Base-by-base conservation (phyloP, 2,113 vertebrate genomes). In the Semicossyphus pulcher region DNA sequence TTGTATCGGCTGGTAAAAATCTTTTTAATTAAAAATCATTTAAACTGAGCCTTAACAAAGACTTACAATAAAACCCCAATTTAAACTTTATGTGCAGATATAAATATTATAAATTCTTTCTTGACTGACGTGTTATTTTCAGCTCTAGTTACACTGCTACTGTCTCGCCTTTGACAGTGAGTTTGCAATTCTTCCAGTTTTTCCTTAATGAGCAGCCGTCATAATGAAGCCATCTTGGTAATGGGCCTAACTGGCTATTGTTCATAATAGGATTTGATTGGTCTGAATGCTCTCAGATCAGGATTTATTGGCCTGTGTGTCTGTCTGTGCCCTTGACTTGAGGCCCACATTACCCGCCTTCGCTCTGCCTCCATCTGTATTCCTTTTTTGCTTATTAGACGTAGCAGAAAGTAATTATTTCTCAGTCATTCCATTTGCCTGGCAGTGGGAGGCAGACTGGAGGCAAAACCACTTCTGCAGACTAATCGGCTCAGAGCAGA, bases 371-470 rank as follows among this genome's bases (percentile, higher is more conserved):
- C 67, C 68, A 82, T 83, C 73, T 78, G 48, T 70, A 62, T 84
- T 78, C 26, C 54, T 56, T 76, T 89, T 80, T 69, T 78, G 73
- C 72, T 87, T 83, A 83, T 84, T 89, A 85, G 78, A 72, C 68
- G 72, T 76, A 83, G 63, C 68, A 73, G 57, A 80, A 76, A 72
- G 83, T 87, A 85, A 89, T 91, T 89, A 89, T 89, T 85, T 85
- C 69, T 68, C 70, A 65, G 76, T 69, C 60, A 69, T 93, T 92
- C 63, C 69, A 83, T 72, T 82, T 61, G n/a, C 70, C 63, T 62
- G 67, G 80, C 79, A 70, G 82, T 67, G 61, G 78, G 80, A 90
- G 41, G 70, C 65, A 62, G 44, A 80, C 84, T 77, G 59, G 57
- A 72, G 81, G 78, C 72, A 76, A n/a, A 80, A 80, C 54, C 80